Evolutionary conservation across 2,797 vertebrate species (phyloP), one percentile per base, ranked within the genome.

Genomic region (Characodon lateralis): DNA sequence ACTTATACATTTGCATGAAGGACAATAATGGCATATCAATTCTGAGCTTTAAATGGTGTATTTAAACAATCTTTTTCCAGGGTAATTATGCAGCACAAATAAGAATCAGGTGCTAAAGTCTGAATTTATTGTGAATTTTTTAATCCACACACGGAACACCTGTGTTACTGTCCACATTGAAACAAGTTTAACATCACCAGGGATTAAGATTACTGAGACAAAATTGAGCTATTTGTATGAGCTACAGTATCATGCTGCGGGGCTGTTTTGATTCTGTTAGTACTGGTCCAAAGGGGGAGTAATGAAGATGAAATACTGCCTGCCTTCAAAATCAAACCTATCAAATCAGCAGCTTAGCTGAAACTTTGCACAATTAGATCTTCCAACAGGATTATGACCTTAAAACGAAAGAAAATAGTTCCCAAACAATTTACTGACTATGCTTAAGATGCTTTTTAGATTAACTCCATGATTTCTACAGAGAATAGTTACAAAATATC

Each of bases 1-100:
- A 66, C 18, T 66, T 43, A 43, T 66, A 66, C 65, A 66, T 43
- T 13, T 66, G 65, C 65, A n/a, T 13, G 35, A 66, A 66, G 65
- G 39, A 43, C 65, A 66, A 66, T 22, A 66, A 66, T 3, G 22
- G 4, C 63, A 12, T 39, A 39, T 65, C 8, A 41, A 41, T 66
- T 66, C 39, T 41, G 35, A 66, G 63, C 9, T 66, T 66, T 66
- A 14, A 41, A 66, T n/a, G 9, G 8, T 43, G 63, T 12, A 41
- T 66, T 43, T 24, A 56, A 56, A 56, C 55, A 56, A 56, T 1
- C 55, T 16, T 51, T 9, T 31, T 66, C 39, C 39, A 66, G 20
- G 35, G 9, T 39, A 39, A 22, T 55, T 55, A 22, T 53, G 16
- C 5, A 22, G 20, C 31, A 41, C 22, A 41, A 65, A 65, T 4